phyloP scores from a whole-genome alignment of 1,140 invertebrate species.

The Stenopsyche tienmushanensis region DNA sequence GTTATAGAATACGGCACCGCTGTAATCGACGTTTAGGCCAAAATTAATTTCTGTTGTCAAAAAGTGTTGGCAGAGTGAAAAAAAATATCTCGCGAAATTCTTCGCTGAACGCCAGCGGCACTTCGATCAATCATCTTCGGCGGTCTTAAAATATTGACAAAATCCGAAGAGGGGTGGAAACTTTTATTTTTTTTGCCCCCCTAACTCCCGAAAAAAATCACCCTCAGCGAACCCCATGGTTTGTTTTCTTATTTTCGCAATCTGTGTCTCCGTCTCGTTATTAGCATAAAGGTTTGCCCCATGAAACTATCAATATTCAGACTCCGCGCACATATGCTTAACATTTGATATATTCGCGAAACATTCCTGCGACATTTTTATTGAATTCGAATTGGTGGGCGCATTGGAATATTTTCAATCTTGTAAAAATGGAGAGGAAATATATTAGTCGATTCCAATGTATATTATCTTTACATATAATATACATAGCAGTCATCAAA shows the following conservation, averaged over 20 bases:
- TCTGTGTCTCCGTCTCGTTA: neutral
- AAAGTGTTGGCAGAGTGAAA: neutral
- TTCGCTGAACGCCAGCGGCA: neutral
- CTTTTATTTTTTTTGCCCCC: neutral
- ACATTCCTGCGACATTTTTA: slow-evolving; percentile 28
- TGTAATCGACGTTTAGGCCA: no score
- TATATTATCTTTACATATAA: no score
- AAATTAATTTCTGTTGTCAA: slow-evolving; percentile 12
- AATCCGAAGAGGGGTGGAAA: neutral
- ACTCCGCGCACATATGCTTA: slow-evolving; percentile 11
- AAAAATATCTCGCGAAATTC: neutral
- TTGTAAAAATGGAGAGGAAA: no score
- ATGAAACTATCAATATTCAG: slow-evolving; percentile 11
- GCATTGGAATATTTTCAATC: no score
- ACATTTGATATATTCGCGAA: slow-evolving; percentile 30
- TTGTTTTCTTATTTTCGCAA: neutral
- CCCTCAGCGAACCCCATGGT: neutral
- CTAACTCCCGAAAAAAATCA: neutral
- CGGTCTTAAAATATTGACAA: neutral
- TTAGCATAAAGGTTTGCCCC: neutral
- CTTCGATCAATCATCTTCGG: neutral
- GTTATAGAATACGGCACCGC: no score
- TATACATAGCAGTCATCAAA: no score
- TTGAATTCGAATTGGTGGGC: slow-evolving; percentile 25
- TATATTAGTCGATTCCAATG: no score